phyloP scores from a whole-genome alignment of 2,113 vertebrate species.

The Donacobius atricapilla region DNA sequence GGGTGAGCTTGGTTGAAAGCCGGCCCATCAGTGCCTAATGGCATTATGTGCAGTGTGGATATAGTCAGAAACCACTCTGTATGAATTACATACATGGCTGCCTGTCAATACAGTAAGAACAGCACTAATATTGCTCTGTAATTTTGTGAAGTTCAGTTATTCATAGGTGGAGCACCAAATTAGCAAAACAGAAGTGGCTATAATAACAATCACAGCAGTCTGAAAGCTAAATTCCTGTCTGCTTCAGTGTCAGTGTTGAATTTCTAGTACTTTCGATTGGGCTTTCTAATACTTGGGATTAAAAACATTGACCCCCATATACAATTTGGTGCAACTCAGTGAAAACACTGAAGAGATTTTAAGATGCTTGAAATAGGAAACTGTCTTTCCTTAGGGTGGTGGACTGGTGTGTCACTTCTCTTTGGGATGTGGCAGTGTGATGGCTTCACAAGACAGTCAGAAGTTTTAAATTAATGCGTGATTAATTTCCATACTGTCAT shows the following conservation, averaged over 20 bases:
- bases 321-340: neutral
- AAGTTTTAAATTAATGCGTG: neutral
- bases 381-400: neutral
- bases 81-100: constrained; percentile 28
- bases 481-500: constrained; percentile 21
- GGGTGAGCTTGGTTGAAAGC: neutral
- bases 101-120: constrained; percentile 43
- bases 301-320: neutral
- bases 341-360: neutral
- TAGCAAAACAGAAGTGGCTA: constrained; percentile 54
- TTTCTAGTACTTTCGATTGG: neutral
- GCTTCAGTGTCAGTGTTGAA: constrained; percentile 4
- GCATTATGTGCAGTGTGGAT: constrained; percentile 4
- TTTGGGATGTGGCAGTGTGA: neutral
- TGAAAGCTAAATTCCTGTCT: constrained; percentile 34
- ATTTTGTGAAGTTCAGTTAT: constrained; percentile 48
- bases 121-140: constrained; percentile 33
- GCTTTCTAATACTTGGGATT: neutral
- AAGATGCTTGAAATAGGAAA: neutral
- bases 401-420: neutral
- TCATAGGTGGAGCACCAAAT: constrained; percentile 50
- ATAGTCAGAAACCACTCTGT: neutral
- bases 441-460: neutral
- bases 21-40: constrained; percentile 33
- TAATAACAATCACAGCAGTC: constrained; percentile 6